These are phyloP conservation scores for Xestia ashworthii DNA, from an alignment of 2,888 invertebrate genomes.

Conservation along the genomic window DNA sequence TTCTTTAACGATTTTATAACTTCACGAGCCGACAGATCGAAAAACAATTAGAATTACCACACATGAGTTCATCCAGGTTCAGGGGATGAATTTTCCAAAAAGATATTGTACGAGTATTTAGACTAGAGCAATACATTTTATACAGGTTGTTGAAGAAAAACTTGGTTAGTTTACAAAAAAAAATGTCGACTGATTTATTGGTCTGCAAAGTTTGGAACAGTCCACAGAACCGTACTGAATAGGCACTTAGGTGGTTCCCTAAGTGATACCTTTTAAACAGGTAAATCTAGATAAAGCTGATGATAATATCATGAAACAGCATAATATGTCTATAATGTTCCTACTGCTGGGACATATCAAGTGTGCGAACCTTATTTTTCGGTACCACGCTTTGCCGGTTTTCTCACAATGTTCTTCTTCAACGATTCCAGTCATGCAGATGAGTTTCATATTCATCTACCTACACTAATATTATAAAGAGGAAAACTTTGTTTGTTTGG, in stretches of 20 bases:
- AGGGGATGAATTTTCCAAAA: too few relatives aligned
- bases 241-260: background rate
- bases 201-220: constrained; percentile 29
- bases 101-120: background rate
- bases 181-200: constrained; percentile 27
- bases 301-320: background rate
- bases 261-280: constrained; percentile 6
- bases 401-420: background rate
- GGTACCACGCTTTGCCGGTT: background rate
- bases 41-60: background rate
- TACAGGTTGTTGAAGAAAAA: background rate
- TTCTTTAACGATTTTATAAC: constrained; percentile 47
- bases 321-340: background rate
- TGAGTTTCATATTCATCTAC: background rate
- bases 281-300: background rate
- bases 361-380: background rate
- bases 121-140: background rate
- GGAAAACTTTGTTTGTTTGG: too few relatives aligned
- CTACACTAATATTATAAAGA: too few relatives aligned
- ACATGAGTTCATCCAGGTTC: background rate
- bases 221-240: background rate
- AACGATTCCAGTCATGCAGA: background rate
- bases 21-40: background rate
- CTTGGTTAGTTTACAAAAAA: background rate
- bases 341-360: background rate